Base-by-base conservation (phyloP, 2,888 invertebrate genomes). In the Cheilosia grossa region DNA sequence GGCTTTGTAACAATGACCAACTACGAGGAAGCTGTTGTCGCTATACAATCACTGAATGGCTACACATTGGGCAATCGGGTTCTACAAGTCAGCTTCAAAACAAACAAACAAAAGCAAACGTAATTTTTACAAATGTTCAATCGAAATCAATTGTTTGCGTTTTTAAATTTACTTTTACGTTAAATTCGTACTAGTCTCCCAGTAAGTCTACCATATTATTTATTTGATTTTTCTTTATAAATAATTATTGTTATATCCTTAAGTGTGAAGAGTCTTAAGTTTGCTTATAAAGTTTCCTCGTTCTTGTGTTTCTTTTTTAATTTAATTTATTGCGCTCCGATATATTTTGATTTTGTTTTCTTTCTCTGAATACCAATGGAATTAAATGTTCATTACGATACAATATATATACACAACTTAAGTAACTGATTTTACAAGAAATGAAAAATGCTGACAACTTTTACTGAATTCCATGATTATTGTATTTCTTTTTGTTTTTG, bases 1-100 rank as follows among this genome's bases (percentile, higher is more conserved):
- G 99, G 98, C 87, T 98, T 98, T 93, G 98, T 99, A 88, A 98
- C 98, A 87, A 99, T 99, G 98, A 98, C 98, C 91, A 98, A 98
- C 93, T 98, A 99, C 92, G 98, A 98, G 91, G 98, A 99, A 93
- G 98, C 98, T 67, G 96, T 98, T 80, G 96, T 98, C 89, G 98
- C 99, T 88, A 98, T 98, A 91, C 97, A 98, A 93, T 97, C 97
- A 87, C 94, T 99, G 91, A 98, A 99, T 93, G 98, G 98, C 89
- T 98, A 98, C 93, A 97, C 97, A 88, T 94, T 99, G 91, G 98
- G 98, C 90, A 98, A 98, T 93, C 96, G 98, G 89, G 97, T 98
- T 89, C 95, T 99, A 91, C 98, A 99, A 94, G 98, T 99, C 93
- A 98, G 98, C 93, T 98, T 98, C 95, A 98, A 98, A 94, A 97